phyloP scores from a whole-genome alignment of 1,140 invertebrate species.

The Pseudachorutes palmiensis region DNA sequence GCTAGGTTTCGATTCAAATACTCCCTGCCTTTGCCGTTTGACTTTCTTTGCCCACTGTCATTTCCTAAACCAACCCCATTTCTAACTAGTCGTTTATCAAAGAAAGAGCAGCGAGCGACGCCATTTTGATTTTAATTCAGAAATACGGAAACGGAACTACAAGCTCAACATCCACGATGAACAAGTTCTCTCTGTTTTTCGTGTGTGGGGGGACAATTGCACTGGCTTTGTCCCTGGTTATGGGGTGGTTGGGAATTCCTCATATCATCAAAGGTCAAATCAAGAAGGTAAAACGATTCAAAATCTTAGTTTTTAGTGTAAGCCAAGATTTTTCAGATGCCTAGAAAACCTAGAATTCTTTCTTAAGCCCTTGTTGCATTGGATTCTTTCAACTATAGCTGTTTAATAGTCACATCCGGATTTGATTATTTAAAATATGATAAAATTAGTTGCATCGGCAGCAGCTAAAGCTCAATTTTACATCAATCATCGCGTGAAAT shows the following conservation, averaged over 20 bases:
- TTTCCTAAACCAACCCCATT: too few relatives aligned
- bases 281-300: constrained; percentile 18
- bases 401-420: too few relatives aligned
- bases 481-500: too few relatives aligned
- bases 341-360: neutral
- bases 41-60: neutral
- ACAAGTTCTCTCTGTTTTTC: constrained; percentile 10
- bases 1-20: neutral
- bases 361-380: neutral
- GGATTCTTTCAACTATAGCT: too few relatives aligned
- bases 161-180: constrained; percentile 1
- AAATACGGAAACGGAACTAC: neutral
- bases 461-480: too few relatives aligned
- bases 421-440: too few relatives aligned
- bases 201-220: constrained; percentile 21
- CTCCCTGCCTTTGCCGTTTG: neutral
- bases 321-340: too few relatives aligned
- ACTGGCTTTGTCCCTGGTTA: constrained; percentile 11
- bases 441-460: too few relatives aligned
- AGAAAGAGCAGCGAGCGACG: neutral
- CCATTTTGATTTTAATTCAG: neutral
- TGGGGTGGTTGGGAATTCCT: constrained; percentile 23
- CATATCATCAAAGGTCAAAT: constrained; percentile 19
- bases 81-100: too few relatives aligned
- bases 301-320: neutral